phyloP scores from a whole-genome alignment of 2,113 vertebrate genomes.

The Solenodon paradoxus region DNA sequence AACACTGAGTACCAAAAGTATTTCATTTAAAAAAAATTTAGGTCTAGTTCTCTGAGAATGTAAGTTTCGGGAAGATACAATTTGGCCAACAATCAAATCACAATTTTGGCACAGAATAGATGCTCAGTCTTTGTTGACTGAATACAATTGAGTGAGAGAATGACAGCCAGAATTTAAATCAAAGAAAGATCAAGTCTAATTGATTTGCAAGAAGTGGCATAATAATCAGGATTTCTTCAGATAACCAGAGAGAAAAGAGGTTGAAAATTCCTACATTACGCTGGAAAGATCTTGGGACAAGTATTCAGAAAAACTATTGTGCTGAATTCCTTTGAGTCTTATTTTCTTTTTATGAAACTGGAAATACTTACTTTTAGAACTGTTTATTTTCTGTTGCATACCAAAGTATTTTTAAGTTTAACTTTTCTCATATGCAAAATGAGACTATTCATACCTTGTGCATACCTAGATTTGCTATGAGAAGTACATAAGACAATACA shows the following conservation, averaged over 20 bases:
- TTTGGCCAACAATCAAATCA: background rate
- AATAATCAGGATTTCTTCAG: background rate
- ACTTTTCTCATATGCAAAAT: background rate
- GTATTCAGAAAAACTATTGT: background rate
- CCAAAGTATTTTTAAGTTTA: background rate
- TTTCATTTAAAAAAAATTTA: background rate
- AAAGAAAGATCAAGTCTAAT: background rate
- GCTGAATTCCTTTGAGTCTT: background rate
- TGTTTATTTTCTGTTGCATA: background rate
- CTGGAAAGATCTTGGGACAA: background rate
- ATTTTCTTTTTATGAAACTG: background rate
- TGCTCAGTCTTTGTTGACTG: background rate
- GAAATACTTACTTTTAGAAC: constrained; percentile 8
- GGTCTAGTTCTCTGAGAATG: background rate
- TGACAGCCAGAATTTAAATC: background rate
- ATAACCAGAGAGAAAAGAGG: background rate
- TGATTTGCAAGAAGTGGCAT: background rate
- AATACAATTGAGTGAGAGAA: background rate
- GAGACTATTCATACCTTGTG: background rate
- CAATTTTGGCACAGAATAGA: background rate
- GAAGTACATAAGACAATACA: background rate
- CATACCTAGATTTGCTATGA: background rate
- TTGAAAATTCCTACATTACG: background rate
- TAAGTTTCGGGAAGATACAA: background rate
- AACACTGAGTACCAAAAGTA: background rate